phyloP scores from a whole-genome alignment of 2,113 vertebrate genomes.

The Serilophus lunatus region DNA sequence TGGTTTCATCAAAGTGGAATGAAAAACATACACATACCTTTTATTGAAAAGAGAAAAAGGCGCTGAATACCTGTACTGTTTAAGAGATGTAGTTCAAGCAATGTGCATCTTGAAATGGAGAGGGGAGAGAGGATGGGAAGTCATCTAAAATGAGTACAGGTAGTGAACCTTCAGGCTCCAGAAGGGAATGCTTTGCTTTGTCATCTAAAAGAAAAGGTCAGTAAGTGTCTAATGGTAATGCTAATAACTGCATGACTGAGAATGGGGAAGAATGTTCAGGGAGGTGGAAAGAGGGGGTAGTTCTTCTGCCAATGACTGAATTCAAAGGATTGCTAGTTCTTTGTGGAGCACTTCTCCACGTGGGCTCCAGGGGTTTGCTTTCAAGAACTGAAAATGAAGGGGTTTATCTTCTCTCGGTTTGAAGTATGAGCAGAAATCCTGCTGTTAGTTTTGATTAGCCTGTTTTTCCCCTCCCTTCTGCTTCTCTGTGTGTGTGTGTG shows the following conservation, averaged over 20 bases:
- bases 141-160: fast-evolving
- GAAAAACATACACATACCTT: not conserved
- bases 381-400: conserved; percentile 25
- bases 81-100: not conserved
- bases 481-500: not conserved
- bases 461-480: not conserved
- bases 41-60: not conserved
- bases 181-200: not conserved
- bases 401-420: conserved; percentile 6
- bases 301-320: not conserved
- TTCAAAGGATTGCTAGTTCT: conserved; percentile 26
- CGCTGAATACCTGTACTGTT: not conserved
- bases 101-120: not conserved
- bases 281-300: not conserved
- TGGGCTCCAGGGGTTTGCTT: conserved; percentile 23
- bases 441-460: conserved; percentile 49
- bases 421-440: conserved; percentile 41
- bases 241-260: not conserved
- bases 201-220: not conserved
- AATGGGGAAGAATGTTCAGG: not conserved
- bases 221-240: not conserved
- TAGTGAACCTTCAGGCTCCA: not conserved
- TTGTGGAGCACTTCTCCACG: not conserved
- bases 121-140: not conserved
- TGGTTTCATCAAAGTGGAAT: not conserved